Evolutionary conservation across 2,888 invertebrate species (phyloP), one percentile per base, ranked within the genome.

Genomic region (Dorcus hopei): DNA sequence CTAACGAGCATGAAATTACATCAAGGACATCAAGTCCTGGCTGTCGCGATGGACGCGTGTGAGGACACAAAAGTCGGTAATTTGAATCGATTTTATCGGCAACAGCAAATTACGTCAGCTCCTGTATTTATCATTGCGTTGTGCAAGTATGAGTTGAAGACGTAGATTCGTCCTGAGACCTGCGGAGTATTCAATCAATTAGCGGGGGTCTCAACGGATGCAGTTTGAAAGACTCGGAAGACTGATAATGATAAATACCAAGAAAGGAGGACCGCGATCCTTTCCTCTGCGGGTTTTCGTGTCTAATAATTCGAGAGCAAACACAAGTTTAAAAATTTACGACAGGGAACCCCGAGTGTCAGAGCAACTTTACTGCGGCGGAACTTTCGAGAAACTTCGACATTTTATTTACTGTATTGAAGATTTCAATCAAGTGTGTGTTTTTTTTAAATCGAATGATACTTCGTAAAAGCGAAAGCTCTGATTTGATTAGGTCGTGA

Each of bases 131-230:
- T 43, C 14, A 14, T 43, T 43, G 14, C 19, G 19, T 43, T 19
- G 43, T 43, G 43, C 19, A 43, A n/a, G 49, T 33, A 38, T 49
- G 38, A n/a, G 40, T 11, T 14, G 38, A 51, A 6, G 9, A 38
- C 54, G 45, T 41, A 33, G 39, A 54, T 63, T 64, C 60, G 61
- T 63, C 66, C 61, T 54, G 67, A 66, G 64, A 63, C 59, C 60
- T 45, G 61, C 54, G 58, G 65, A 57, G 64, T 65, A 65, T 65
- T 68, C 68, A 68, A 68, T 68, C 68, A 68, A 68, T 68, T 68
- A 68, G 65, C 51, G 54, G 55, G 56, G 57, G 60, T 64, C 66
- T 65, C 67, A 14, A 38, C 51, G 67, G 67, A 54, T 58, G 58
- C 59, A 56, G 58, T 62, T 64, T 62, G 60, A 60, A 67, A 52